Evolutionary conservation across 2,888 invertebrate species (phyloP).

Genomic region (Mythimna impura): DNA sequence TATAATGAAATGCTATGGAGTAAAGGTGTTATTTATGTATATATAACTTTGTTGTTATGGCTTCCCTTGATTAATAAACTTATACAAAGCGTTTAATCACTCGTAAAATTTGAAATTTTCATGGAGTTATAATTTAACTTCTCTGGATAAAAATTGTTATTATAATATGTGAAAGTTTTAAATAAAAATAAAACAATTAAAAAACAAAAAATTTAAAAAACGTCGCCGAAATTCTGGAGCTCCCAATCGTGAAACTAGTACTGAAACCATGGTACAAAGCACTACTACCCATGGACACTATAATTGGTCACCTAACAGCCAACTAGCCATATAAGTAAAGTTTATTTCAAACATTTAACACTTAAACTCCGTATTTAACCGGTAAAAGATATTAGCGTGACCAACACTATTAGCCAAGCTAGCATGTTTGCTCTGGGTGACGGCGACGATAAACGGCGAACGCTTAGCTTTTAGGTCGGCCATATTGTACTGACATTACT

Average conservation of each 20-base stretch:
- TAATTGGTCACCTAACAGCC: neutral
- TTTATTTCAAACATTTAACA: slow-evolving; percentile 10
- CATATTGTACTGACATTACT: slow-evolving; percentile 29
- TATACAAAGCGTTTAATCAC: neutral
- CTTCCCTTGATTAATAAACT: slow-evolving; percentile 15
- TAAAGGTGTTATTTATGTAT: slow-evolving; percentile 17
- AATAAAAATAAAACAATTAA: too few species aligned
- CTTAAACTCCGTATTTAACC: slow-evolving; percentile 6
- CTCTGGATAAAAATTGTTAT: too few species aligned
- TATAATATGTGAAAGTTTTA: too few species aligned
- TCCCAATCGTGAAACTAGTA: too few species aligned
- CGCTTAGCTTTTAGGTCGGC: slow-evolving; percentile 37
- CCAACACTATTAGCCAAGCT: slow-evolving; percentile 22
- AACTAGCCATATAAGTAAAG: neutral
- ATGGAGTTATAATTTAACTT: too few species aligned
- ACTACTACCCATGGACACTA: neutral
- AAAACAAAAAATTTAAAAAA: too few species aligned
- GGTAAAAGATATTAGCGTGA: slow-evolving; percentile 33
- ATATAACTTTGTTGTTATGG: neutral
- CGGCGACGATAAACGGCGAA: slow-evolving; percentile 39
- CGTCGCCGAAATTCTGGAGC: too few species aligned
- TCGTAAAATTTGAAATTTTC: neutral
- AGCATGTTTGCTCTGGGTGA: slow-evolving; percentile 40
- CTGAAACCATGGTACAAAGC: too few species aligned
- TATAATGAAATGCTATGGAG: slow-evolving; percentile 14